Percentiles rank a stretch among this genome's conserved stretches.
phyloP scores from a whole-genome alignment of 1,140 invertebrate genomes.

The Bombyx mandarina region DNA sequence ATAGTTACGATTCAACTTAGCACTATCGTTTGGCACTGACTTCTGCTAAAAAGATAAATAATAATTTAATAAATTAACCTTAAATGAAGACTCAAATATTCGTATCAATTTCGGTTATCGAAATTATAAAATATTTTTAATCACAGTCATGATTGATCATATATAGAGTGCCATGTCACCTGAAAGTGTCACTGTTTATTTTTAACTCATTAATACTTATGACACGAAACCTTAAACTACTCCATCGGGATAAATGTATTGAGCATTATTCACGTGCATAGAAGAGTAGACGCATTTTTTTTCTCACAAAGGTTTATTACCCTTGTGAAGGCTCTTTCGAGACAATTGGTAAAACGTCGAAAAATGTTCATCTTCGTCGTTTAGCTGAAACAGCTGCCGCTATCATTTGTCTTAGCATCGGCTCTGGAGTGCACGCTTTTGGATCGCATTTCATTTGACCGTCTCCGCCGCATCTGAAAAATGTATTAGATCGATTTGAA shows the following conservation, averaged over 20 bases:
- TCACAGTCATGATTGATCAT: conserved; percentile 60
- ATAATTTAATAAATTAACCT: conserved; percentile 48
- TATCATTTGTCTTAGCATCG: conserved; percentile 90
- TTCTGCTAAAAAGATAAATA: conserved; percentile 49
- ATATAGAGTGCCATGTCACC: conserved; percentile 50
- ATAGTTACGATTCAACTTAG: conserved; percentile 57
- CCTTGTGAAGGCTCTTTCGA: conserved; percentile 40
- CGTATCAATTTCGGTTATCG: conserved; percentile 35
- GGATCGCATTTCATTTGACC: conserved; percentile 96
- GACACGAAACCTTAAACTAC: conserved; percentile 67
- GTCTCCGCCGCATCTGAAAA: conserved; percentile 86
- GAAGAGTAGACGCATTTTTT: conserved; percentile 54
- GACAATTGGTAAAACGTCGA: conserved; percentile 15
- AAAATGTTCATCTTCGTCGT: conserved; percentile 79
- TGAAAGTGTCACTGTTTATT: conserved; percentile 27
- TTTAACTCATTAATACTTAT: conserved; percentile 47
- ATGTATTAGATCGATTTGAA: conserved; percentile 12
- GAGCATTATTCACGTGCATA: conserved; percentile 68
- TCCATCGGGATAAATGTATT: conserved; percentile 58
- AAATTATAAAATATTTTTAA: conserved; percentile 54
- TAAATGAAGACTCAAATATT: conserved; percentile 39
- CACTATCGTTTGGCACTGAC: conserved; percentile 67
- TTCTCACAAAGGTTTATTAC: conserved; percentile 45
- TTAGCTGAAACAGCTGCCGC: conserved; percentile 79
- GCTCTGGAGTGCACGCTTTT: conserved; percentile 87